Evolutionary conservation across 1,140 invertebrate species (phyloP).

Genomic region (Araneus ventricosus): DNA sequence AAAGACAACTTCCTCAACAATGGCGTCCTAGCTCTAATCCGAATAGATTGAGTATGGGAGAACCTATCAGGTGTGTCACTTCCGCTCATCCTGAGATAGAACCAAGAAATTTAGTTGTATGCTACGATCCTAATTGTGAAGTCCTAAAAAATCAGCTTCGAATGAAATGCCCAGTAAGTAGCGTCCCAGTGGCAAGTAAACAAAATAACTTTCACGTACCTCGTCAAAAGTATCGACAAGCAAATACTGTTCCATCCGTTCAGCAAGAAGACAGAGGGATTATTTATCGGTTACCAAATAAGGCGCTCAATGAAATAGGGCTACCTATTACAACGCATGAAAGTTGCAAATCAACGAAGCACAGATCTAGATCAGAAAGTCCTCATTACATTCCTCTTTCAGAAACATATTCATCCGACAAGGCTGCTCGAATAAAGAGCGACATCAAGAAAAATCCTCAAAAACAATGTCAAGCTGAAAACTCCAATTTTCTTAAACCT

Average conservation of each 20-base stretch:
- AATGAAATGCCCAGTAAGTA: background rate
- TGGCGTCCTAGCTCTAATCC: background rate
- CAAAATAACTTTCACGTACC: background rate
- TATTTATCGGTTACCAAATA: conserved; percentile 29
- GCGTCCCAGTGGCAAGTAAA: background rate
- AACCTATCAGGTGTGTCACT: background rate
- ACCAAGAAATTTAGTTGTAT: background rate
- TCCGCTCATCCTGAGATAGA: background rate
- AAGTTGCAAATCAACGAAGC: background rate
- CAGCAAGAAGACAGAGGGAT: background rate
- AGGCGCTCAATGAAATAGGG: conserved; percentile 69
- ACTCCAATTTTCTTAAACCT: background rate
- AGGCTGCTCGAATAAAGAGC: background rate
- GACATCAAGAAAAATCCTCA: background rate
- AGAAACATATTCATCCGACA: conserved; percentile 31
- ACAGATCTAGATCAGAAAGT: conserved; percentile 37
- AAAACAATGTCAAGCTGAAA: background rate
- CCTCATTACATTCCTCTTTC: conserved; percentile 65
- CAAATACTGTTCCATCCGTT: background rate
- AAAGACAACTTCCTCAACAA: background rate
- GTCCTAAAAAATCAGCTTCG: background rate
- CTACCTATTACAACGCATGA: background rate
- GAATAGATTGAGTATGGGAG: conserved; percentile 8
- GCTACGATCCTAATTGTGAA: background rate
- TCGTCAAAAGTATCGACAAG: background rate